These are phyloP conservation scores for Sebastolobus altivelis DNA, from an alignment of 2,797 vertebrate genomes.

Conservation along the genomic window DNA sequence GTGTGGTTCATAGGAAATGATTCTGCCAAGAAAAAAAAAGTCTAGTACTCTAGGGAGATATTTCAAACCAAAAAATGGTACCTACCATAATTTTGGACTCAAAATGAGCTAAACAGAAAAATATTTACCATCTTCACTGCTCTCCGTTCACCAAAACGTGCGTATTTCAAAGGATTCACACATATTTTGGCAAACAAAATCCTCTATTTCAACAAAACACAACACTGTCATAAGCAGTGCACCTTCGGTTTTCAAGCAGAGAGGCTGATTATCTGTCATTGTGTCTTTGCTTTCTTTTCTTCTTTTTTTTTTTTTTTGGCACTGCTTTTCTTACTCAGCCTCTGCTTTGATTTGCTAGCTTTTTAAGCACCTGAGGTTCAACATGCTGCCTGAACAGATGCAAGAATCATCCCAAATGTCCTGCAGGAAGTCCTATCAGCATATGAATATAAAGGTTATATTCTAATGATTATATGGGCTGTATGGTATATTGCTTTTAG, in stretches of 20 bases:
- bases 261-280: slow-evolving; percentile 19
- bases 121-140: not conserved
- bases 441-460: slow-evolving; percentile 51
- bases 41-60: not conserved
- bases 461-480: slow-evolving; percentile 45
- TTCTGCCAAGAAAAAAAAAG: not conserved
- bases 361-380: slow-evolving; percentile 43
- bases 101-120: not conserved
- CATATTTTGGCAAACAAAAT: slow-evolving; percentile 12
- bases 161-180: not conserved
- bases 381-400: slow-evolving; percentile 24
- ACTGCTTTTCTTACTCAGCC: slow-evolving; percentile 15
- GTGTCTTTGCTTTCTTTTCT: slow-evolving; percentile 1
- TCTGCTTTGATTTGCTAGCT: slow-evolving; percentile 43
- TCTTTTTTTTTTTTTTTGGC: not conserved
- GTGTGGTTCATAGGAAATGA: not conserved
- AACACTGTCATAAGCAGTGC: not conserved
- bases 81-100: not conserved
- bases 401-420: slow-evolving; percentile 37
- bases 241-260: slow-evolving; percentile 17
- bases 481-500: slow-evolving; percentile 37
- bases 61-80: slow-evolving; percentile 3
- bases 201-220: slow-evolving; percentile 8
- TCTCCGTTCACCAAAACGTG: not conserved
- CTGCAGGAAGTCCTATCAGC: slow-evolving; percentile 27